These are phyloP conservation scores for Ochropleura leucogaster DNA, from an alignment of 2,888 invertebrate species.

Conservation along the genomic window DNA sequence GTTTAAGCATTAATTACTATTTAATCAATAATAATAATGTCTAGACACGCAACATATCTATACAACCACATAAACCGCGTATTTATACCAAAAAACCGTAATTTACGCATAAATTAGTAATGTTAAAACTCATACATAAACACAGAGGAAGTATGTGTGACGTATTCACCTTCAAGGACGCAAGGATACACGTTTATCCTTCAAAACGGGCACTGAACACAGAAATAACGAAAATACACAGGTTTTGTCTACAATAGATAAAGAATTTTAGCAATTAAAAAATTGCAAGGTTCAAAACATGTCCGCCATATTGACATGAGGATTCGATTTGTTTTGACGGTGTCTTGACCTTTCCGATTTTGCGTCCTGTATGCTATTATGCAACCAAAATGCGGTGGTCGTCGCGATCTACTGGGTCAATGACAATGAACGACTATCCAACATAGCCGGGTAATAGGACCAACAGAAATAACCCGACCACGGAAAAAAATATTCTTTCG, in stretches of 20 bases:
- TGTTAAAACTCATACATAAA: conserved; percentile 42
- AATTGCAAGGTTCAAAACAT: conserved; percentile 76
- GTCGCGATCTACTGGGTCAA: conserved; percentile 64
- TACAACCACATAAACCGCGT: conserved; percentile 35
- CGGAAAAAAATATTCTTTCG: conserved; percentile 54
- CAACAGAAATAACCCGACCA: conserved; percentile 64
- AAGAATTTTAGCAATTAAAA: conserved; percentile 70
- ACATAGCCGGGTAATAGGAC: conserved; percentile 77
- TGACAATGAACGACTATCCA: conserved; percentile 64
- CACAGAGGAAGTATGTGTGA: conserved; percentile 42
- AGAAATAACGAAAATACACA: conserved; percentile 43
- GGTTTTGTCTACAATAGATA: conserved; percentile 39
- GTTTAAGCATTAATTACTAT: background rate
- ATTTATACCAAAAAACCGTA: conserved; percentile 60
- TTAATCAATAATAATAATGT: background rate
- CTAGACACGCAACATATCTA: background rate
- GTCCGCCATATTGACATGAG: conserved; percentile 88
- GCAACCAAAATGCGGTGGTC: conserved; percentile 78
- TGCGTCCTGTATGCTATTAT: conserved; percentile 84
- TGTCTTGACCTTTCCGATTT: conserved; percentile 87
- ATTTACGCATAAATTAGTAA: conserved; percentile 67
- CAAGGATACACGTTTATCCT: conserved; percentile 52
- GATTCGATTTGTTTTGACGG: conserved; percentile 90
- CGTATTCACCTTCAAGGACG: conserved; percentile 66
- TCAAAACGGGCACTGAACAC: conserved; percentile 48